Evolutionary conservation across 1,140 invertebrate genomes (phyloP), one percentile per base, ranked within the genome.

Genomic region (Drosophila ogumai): DNA sequence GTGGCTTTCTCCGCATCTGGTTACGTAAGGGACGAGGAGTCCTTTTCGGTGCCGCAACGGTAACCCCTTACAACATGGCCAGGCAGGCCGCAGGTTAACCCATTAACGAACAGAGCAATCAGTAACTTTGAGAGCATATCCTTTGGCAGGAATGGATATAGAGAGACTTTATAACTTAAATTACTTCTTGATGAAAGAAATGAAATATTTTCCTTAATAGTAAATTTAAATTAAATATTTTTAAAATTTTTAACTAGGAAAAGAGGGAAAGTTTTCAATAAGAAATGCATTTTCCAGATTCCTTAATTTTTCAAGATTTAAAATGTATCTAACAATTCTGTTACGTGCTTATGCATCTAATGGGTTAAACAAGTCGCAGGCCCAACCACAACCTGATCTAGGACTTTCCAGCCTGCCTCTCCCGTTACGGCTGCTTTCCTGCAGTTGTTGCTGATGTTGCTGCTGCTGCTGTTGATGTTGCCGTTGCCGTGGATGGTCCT

Each of bases 1-100:
- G 19, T 28, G 36, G 55, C 61, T 40, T 57, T 65, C 56, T 61
- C 73, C 41, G 38, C 73, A 67, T 86, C 77, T 71, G 68, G 85
- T 87, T 76, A 59, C 68, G 44, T 38, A 52, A 56, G 47, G 13
- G 46, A 25, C 22, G 15, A 67, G 47, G 10, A n/a, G 52, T 55
- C 74, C 41, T 36, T 77, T 15, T 15, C 19, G 44, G 28, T 54
- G 61, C n/a, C 28, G 32, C 19, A 54, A 22, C 22, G 46, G 36
- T 19, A 43, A 44, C 66, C 61, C 28, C 22, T 67, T 69, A 38
- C 61, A 4, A 19, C 55, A 44, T 54, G 38, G 43, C 28, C n/a
- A 10, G 25, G 65, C 50, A 9, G 34, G 32, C 75, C 52, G 32
- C 75, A 38, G 52, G 34, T 77, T 65, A 65, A 61, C 61, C 61